Conservation (phyloP, 2,797 vertebrate species). For the Mormyrus hasselquistii region DNA sequence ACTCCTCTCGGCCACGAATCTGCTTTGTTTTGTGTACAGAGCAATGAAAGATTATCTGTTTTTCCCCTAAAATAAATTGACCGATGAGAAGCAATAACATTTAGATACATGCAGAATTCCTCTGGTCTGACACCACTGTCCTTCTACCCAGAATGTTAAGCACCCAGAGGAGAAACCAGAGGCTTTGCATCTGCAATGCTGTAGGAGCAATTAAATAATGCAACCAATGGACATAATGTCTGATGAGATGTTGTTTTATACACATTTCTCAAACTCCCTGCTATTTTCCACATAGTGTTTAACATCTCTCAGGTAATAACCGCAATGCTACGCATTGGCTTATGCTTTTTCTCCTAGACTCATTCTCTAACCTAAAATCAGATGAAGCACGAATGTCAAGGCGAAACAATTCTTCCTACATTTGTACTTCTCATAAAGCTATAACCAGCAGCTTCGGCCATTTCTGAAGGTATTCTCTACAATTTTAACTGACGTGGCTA, state of each 20-base stretch:
- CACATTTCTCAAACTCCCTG: not conserved
- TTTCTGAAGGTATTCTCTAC: not conserved
- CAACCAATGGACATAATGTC: not conserved
- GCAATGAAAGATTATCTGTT: not conserved
- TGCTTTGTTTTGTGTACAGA: conserved; percentile 4
- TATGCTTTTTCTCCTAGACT: not conserved
- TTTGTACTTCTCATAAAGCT: not conserved
- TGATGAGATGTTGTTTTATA: not conserved
- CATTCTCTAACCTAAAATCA: not conserved
- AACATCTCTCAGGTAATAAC: not conserved
- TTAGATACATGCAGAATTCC: not conserved
- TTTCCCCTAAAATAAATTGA: not conserved
- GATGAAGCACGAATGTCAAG: not conserved
- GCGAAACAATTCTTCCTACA: not conserved
- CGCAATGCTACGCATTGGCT: not conserved
- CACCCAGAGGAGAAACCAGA: not conserved
- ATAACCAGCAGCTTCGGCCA: not conserved
- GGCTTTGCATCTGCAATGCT: not conserved
- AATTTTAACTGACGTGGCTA: not conserved
- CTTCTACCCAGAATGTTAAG: not conserved
- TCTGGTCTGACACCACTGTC: not conserved
- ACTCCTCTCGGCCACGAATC: not conserved
- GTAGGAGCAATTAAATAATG: not conserved
- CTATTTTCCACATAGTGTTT: not conserved
- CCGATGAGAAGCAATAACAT: conserved; percentile 15